Evolutionary conservation across 2,113 vertebrate species (phyloP).

Genomic region (Oostethus manadensis): DNA sequence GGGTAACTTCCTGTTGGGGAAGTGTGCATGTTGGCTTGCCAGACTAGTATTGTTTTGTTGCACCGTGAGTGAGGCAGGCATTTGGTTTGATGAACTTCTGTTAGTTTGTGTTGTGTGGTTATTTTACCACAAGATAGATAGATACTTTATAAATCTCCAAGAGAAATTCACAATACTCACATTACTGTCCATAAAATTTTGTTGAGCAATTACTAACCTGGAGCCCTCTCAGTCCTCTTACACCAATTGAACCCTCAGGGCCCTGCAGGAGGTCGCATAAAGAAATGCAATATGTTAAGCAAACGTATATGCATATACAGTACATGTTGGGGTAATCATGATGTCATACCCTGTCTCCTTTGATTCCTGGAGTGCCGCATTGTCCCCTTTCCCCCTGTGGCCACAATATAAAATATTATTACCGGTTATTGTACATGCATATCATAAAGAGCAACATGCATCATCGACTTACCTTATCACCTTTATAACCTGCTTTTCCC

Average conservation of each 20-base stretch:
- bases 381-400: slow-evolving; percentile 85
- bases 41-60: no score
- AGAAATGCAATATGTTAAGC: not conserved
- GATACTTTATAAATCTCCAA: no score
- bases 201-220: slow-evolving; percentile 70
- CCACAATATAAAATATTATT: slow-evolving; percentile 11
- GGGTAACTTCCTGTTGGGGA: no score
- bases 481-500: slow-evolving; percentile 86
- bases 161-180: no score
- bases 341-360: slow-evolving; percentile 83
- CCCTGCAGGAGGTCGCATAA: slow-evolving; percentile 68
- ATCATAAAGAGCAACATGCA: slow-evolving; percentile 1
- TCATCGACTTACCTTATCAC: slow-evolving; percentile 78
- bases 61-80: no score
- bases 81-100: no score
- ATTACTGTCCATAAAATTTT: not conserved
- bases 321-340: not conserved
- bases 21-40: no score
- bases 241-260: slow-evolving; percentile 77
- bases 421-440: not conserved
- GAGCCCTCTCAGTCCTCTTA: slow-evolving; percentile 77
- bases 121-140: no score
- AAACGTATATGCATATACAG: slow-evolving; percentile 1
- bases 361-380: slow-evolving; percentile 85
- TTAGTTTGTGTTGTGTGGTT: no score